phyloP scores from a whole-genome alignment of 2,797 vertebrate genomes.

The Chaunax sp. region DNA sequence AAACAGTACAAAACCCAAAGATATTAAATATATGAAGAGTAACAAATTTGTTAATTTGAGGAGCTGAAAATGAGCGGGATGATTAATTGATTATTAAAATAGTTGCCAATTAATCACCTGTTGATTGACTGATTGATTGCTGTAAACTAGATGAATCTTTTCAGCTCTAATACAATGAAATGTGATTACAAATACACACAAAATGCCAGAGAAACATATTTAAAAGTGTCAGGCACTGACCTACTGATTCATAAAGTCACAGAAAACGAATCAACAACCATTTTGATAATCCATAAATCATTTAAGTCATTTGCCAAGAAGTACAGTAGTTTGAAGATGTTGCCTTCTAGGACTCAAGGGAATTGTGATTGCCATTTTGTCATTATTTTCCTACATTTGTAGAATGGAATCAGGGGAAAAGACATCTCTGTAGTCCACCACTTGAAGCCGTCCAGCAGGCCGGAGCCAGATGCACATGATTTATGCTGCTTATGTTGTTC shows the following conservation, averaged over 20 bases:
- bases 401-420: neutral
- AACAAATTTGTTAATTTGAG: neutral
- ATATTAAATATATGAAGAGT: neutral
- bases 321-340: neutral
- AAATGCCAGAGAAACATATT: neutral
- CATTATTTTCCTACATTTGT: neutral
- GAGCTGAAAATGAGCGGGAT: neutral
- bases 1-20: neutral
- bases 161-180: neutral
- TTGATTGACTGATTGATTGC: neutral
- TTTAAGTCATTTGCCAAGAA: neutral
- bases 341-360: neutral
- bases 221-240: neutral
- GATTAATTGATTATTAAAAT: neutral
- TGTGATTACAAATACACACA: neutral
- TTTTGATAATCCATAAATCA: neutral
- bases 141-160: neutral
- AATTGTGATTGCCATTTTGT: neutral
- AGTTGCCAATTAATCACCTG: too few species aligned
- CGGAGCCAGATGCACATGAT: conserved; percentile 52
- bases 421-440: conserved; percentile 17
- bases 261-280: neutral
- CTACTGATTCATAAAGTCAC: neutral
- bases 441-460: conserved; percentile 5
- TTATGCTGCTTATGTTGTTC: conserved; percentile 27